Conservation (phyloP, 2,888 invertebrate genomes). For the Odontothrips loti region DNA sequence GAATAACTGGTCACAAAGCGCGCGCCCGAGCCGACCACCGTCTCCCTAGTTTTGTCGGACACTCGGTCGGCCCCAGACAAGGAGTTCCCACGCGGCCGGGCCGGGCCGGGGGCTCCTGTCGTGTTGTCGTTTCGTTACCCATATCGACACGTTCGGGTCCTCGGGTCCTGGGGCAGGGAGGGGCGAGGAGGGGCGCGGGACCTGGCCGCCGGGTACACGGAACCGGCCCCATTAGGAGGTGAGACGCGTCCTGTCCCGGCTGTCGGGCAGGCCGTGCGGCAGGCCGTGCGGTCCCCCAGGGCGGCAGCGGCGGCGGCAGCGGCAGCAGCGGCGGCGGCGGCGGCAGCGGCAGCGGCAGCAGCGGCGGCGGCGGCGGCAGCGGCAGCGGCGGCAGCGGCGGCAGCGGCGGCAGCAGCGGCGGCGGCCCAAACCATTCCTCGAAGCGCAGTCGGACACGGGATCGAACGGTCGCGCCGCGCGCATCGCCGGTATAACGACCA, state of each 20-base stretch:
- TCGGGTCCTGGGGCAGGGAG: no score
- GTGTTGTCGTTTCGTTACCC: no score
- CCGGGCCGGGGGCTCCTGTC: no score
- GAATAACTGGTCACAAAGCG: no score
- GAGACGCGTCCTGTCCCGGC: background rate
- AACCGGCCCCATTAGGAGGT: slow-evolving; percentile 7
- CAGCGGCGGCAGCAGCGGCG: background rate
- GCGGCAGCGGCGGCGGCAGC: no score
- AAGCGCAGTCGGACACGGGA: background rate
- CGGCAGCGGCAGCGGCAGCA: background rate
- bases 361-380: background rate
- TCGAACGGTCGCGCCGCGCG: background rate
- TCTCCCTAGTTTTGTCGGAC: no score
- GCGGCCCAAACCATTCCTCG: background rate
- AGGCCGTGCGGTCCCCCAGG: no score
- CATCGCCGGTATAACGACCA: background rate
- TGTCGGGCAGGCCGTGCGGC: background rate
- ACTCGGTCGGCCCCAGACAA: no score
- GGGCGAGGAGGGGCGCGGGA: no score
- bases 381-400: background rate
- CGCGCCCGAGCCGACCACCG: no score
- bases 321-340: background rate
- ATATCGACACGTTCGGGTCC: no score
- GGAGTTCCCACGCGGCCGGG: no score
- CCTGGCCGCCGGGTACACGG: background rate